These are phyloP conservation scores for Myoxocephalus aenaeus DNA, from an alignment of 2,797 vertebrate genomes.

Conservation along the genomic window DNA sequence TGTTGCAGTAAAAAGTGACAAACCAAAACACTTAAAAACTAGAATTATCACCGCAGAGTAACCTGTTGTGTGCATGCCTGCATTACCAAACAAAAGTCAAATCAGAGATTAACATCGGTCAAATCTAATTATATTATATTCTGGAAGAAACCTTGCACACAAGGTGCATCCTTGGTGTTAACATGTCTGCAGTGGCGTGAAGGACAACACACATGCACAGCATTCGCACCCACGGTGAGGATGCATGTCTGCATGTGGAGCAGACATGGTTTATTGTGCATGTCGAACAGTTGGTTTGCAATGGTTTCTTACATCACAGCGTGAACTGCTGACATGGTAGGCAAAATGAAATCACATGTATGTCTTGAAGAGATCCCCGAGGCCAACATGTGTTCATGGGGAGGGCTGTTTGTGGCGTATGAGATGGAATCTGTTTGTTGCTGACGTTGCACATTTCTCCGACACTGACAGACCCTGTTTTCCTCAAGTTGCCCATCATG, in stretches of 20 bases:
- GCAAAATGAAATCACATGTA: slow-evolving; percentile 41
- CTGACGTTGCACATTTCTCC: slow-evolving; percentile 47
- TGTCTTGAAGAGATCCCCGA: slow-evolving; percentile 30
- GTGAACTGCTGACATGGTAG: slow-evolving; percentile 18
- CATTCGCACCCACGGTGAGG: slow-evolving; percentile 34
- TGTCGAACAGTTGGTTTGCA: slow-evolving; percentile 29
- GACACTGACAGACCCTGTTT: slow-evolving; percentile 49
- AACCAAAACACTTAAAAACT: slow-evolving; percentile 36
- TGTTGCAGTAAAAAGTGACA: slow-evolving; percentile 40
- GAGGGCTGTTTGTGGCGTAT: slow-evolving; percentile 31
- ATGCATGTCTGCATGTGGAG: slow-evolving; percentile 27
- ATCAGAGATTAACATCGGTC: slow-evolving; percentile 46
- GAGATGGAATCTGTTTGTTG: slow-evolving; percentile 33
- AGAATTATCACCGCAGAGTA: slow-evolving; percentile 51
- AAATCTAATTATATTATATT: slow-evolving; percentile 48
- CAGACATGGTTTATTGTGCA: slow-evolving; percentile 25
- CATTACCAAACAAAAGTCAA: slow-evolving; percentile 53
- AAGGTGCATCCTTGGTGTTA: slow-evolving; percentile 38
- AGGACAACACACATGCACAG: slow-evolving; percentile 38
- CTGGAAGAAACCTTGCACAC: slow-evolving; percentile 52
- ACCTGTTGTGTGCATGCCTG: slow-evolving; percentile 60
- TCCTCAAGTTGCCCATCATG: slow-evolving; percentile 10
- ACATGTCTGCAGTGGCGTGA: slow-evolving; percentile 43
- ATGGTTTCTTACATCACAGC: slow-evolving; percentile 40
- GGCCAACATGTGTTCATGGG: slow-evolving; percentile 28